A percentile compares a stretch with the other conserved stretches of the same genome.
Conservation (phyloP, 2,888 invertebrate genomes). For the Noctua janthe region DNA sequence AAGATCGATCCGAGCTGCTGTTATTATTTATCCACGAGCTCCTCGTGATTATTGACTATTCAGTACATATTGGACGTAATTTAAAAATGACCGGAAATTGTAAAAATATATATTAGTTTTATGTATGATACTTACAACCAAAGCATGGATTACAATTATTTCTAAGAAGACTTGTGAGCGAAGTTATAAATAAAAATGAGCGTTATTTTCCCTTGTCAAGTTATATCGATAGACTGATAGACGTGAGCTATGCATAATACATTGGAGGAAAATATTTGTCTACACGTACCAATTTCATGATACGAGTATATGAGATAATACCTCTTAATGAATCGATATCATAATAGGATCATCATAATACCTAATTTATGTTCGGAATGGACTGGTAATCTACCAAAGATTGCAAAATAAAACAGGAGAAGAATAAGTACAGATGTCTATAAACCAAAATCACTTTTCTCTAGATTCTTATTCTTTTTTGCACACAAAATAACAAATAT, state of each 20-base stretch:
- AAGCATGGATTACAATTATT: conserved; percentile 30
- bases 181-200: not conserved
- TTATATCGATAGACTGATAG: conserved; percentile 22
- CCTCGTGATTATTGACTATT: not conserved
- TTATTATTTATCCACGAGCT: too few species aligned
- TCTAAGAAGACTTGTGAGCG: not conserved
- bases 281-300: not conserved
- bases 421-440: not conserved
- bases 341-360: not conserved
- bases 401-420: not conserved
- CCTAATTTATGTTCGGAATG: not conserved
- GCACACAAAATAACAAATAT: too few species aligned
- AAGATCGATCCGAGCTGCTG: too few species aligned
- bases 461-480: not conserved
- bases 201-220: conserved; percentile 4
- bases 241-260: conserved; percentile 42
- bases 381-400: not conserved
- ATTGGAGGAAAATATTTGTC: conserved; percentile 22
- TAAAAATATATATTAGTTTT: not conserved
- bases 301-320: not conserved
- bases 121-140: not conserved
- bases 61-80: conserved; percentile 20
- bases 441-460: not conserved
- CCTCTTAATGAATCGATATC: not conserved
- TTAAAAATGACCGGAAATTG: not conserved